Percentiles rank a stretch among this genome's conserved stretches.
Evolutionary conservation across 2,888 invertebrate species (phyloP).

Genomic region (Bembecia ichneumoniformis): DNA sequence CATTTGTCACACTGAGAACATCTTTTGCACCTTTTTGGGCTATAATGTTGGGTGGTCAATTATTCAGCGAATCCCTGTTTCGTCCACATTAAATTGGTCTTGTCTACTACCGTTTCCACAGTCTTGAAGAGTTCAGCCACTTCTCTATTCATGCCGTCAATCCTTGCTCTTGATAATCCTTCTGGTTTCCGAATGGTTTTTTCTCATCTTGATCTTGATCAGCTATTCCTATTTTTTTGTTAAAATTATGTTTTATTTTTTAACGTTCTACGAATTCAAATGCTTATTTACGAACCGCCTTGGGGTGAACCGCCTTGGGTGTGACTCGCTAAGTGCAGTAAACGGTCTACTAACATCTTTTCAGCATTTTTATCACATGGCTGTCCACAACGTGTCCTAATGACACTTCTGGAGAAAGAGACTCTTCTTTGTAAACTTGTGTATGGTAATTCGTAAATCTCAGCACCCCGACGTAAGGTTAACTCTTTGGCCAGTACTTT

Average conservation of each 20-base stretch:
- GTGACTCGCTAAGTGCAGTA: no score
- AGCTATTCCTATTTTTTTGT: conserved; percentile 4
- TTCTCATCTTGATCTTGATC: conserved; percentile 7
- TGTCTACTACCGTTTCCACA: not conserved
- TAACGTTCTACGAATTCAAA: conserved; percentile 6
- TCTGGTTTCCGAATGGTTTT: conserved; percentile 9
- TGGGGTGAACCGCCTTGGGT: no score
- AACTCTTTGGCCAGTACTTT: no score
- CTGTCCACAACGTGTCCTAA: no score
- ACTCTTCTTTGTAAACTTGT: no score
- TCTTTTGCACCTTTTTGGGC: conserved; percentile 6
- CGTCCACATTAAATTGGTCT: conserved; percentile 3
- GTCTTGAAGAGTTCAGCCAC: conserved; percentile 2
- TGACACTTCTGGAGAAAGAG: no score
- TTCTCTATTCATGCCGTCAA: conserved; percentile 6
- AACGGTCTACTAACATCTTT: no score
- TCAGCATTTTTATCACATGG: no score
- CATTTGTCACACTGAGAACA: no score
- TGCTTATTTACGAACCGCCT: no score
- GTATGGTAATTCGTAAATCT: no score
- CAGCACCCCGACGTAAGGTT: no score
- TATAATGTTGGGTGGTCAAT: conserved; percentile 6
- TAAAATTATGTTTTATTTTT: conserved; percentile 5
- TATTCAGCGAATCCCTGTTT: conserved; percentile 10
- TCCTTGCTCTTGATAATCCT: conserved; percentile 6